Evolutionary conservation across 2,888 invertebrate genomes (phyloP), one percentile per base, ranked within the genome.

Genomic region (Sarcophaga carnaria): DNA sequence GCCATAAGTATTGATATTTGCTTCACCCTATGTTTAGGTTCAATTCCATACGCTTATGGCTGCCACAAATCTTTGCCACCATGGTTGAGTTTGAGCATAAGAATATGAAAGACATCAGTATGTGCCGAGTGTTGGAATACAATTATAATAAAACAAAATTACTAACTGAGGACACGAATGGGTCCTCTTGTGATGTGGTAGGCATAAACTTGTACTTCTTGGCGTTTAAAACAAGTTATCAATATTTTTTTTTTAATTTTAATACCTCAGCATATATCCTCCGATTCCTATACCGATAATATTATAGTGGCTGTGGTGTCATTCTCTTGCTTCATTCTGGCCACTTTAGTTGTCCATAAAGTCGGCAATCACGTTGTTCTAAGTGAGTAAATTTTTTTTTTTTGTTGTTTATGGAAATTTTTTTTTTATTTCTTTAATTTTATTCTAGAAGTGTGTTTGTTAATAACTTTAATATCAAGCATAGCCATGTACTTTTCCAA

Each of bases 31-130:
- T 37, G 37, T 10, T 37, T 37, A 96, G 97, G 20, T 94, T 96
- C 76, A 97, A 97, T 91, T 97, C 97, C 0, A 93, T 97, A 71
- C 96, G 97, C 37, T 94, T 98, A 63, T 98, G 98, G 97, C 95
- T 97, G 89, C 97, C 97, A 0, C 97, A 97, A 91, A 94, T 98
- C 49, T 97, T 97, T 88, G 95, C 96, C 75, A 96, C 96, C 92
- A 95, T 96, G 62, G 93, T 93, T 63, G 93, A 93, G 17, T 94
- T 94, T 86, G 92, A 94, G 66, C 91, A 92, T 69, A 91, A 80
- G 54, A 85, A 88, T 3, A 22, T 78, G 2, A 66, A 54, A 4
- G 83, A 86, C 11, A 82, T 63, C 27, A 90, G 89, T 75, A 90
- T 93, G 86, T 93, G 93, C 71, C 80, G 88, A 11, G 90, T 93